A percentile compares a stretch with the other conserved stretches of the same genome.
These are phyloP conservation scores for Caenorhabditis drosophilae DNA, from an alignment of 2,888 invertebrate genomes.

Conservation along the genomic window DNA sequence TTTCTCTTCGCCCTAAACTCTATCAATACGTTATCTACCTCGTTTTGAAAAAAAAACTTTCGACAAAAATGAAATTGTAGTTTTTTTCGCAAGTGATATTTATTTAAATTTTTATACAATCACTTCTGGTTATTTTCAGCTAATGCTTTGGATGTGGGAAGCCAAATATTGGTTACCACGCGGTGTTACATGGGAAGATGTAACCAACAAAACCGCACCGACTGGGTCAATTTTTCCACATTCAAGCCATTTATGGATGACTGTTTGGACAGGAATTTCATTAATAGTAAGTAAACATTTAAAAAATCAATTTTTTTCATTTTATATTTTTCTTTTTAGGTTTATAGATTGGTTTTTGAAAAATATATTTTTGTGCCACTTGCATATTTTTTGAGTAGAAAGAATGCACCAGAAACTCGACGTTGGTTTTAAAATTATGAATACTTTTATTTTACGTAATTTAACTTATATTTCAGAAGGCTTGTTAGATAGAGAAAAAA, in stretches of 20 bases:
- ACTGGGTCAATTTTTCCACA: constrained; percentile 47
- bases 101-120: too few relatives aligned
- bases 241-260: constrained; percentile 49
- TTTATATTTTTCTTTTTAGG: constrained; percentile 7
- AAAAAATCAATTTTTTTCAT: too few relatives aligned
- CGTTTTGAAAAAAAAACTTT: too few relatives aligned
- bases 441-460: background rate
- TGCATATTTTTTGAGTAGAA: constrained; percentile 33
- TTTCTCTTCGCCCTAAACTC: too few relatives aligned
- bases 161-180: constrained; percentile 64
- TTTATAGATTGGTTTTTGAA: constrained; percentile 36
- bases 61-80: too few relatives aligned
- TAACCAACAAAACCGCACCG: constrained; percentile 43
- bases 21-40: too few relatives aligned
- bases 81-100: too few relatives aligned
- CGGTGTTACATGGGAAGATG: constrained; percentile 57
- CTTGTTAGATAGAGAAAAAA: constrained; percentile 42
- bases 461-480: constrained; percentile 32
- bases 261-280: constrained; percentile 42
- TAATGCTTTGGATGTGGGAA: constrained; percentile 46
- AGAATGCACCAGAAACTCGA: constrained; percentile 32
- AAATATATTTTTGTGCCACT: constrained; percentile 29
- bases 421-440: constrained; percentile 7
- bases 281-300: constrained; percentile 47
- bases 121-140: too few relatives aligned